Evolutionary conservation across 2,113 vertebrate species (phyloP).

Genomic region (Alethe diademata): DNA sequence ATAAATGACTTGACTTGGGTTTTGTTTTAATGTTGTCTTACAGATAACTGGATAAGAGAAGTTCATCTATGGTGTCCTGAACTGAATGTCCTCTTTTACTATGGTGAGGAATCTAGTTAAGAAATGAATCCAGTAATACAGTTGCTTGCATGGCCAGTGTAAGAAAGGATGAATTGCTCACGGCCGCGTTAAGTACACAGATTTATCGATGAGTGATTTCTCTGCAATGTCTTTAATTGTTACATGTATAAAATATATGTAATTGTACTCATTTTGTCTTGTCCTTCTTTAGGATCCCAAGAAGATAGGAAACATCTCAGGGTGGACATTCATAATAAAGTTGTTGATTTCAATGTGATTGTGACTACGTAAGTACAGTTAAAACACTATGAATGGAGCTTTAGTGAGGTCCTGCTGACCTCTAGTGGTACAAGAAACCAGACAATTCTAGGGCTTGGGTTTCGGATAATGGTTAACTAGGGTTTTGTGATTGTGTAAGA

Average conservation of each 20-base stretch:
- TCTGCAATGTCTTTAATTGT: not conserved
- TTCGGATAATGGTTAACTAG: not conserved
- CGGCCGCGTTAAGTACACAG: not conserved
- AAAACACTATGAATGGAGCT: not conserved
- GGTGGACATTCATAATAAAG: constrained; percentile 82
- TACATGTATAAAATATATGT: not conserved
- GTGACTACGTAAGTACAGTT: constrained; percentile 90
- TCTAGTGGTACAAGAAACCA: constrained; percentile 18
- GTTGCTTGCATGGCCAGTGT: not conserved
- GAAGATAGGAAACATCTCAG: constrained; percentile 89
- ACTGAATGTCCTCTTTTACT: constrained; percentile 89
- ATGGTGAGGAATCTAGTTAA: constrained; percentile 77
- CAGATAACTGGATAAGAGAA: constrained; percentile 98
- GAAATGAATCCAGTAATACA: not conserved
- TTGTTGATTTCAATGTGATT: constrained; percentile 87
- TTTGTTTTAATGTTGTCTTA: not conserved
- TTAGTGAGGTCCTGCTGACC: not conserved
- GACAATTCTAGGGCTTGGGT: not conserved
- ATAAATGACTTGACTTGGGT: not conserved
- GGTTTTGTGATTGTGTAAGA: not conserved
- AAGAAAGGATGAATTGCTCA: not conserved
- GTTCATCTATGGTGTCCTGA: constrained; percentile 90
- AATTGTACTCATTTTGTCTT: not conserved
- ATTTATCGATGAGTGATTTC: not conserved
- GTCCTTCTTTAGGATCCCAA: constrained; percentile 79